Base-by-base conservation (phyloP, 2,113 vertebrate genomes). In the Oreochromis aureus region DNA sequence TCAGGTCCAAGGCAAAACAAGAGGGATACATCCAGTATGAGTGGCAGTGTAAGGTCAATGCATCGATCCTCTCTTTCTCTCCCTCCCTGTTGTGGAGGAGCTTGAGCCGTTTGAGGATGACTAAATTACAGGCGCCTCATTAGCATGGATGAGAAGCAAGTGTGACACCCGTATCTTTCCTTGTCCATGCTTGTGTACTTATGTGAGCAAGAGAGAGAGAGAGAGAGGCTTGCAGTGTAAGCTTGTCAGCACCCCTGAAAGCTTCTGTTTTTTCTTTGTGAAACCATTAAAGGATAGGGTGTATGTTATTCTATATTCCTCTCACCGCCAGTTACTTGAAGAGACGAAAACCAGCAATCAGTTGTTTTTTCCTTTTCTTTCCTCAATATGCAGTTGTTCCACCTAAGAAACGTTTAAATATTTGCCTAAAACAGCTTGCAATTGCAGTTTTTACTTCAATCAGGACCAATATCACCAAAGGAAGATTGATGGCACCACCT, bases 71-170 rank as follows among this genome's bases (percentile, higher is more conserved):
- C 44, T 76, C 53, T 32, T 19, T 32, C 73, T 39, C 59, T 44
- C 78, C 4, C 22, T 86, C 59, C 51, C 79, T 88, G 84, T 51
- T 78, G 5, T n/a, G 56, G 78, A 73, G 53, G 27, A 88, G 86
- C 53, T 71, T 32, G 51, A 63, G 80, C 81, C 80, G 36, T 78
- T 84, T 86, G 54, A 93, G 80, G 44, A 85, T 81, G 87, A 92
- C 91, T 87, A 91, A 87, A 91, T 92, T 89, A 91, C 58, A 71
- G 63, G 87, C 56, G 41, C 27, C 82, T 85, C 84, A 92, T 94
- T 94, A 94, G 85, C 86, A 94, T 92, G 87, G 61, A 89, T 12
- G 58, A 82, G 44, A 92, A 89, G 86, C 54, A 85, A 90, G 84
- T 79, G 59, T 90, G 87, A 80, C 87, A 91, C 18, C 59, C 7